These are phyloP conservation scores for Keiferia lycopersicella DNA, from an alignment of 2,888 invertebrate species.

Conservation along the genomic window DNA sequence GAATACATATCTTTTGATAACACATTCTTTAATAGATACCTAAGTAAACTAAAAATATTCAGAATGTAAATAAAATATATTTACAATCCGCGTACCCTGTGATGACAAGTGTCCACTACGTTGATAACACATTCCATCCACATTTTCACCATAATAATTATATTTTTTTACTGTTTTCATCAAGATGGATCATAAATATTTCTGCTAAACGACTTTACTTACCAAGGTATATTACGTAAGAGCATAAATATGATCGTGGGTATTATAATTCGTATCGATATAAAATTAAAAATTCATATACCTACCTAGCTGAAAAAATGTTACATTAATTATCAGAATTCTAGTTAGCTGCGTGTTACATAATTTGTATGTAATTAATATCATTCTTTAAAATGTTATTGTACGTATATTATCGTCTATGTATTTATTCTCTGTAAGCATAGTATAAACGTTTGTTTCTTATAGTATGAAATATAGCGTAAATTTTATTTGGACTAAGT, in stretches of 20 bases:
- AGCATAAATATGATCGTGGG: too few relatives aligned
- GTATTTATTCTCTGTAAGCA: slow-evolving; percentile 9
- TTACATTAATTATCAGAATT: neutral
- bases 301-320: neutral
- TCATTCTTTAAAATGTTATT: neutral
- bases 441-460: slow-evolving; percentile 21
- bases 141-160: neutral
- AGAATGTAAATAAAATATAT: neutral
- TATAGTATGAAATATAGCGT: neutral
- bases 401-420: neutral
- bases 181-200: neutral
- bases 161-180: neutral
- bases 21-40: too few relatives aligned
- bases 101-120: slow-evolving; percentile 12
- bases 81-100: neutral
- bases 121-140: slow-evolving; percentile 19
- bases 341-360: neutral
- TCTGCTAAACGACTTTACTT: neutral
- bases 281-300: neutral
- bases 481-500: too few relatives aligned
- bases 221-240: neutral
- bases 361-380: neutral
- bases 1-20: too few relatives aligned
- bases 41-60: neutral
- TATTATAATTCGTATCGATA: too few relatives aligned